Evolutionary conservation across 2,888 invertebrate species (phyloP), one percentile per base, ranked within the genome.

Genomic region (Panopea generosa): DNA sequence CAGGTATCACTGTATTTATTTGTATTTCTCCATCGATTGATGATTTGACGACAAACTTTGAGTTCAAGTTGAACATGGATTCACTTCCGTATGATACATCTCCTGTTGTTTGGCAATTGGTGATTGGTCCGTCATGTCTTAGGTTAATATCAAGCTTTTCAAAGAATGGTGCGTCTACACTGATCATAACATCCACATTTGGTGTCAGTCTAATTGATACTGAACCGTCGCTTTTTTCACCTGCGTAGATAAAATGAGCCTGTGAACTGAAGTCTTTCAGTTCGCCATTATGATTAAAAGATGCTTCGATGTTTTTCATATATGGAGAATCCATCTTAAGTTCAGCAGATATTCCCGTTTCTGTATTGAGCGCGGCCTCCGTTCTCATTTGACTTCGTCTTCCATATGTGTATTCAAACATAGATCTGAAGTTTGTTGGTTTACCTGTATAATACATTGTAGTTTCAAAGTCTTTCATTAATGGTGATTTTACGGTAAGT

Each of bases 401-500:
- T 24, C 59, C 75, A 18, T 69, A 79, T 2, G 52, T 16, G 26
- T 29, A 49, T 43, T 69, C 62, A 9, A 57, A 18, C 14, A 18
- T 22, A 7, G 65, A 60, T 14, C 65, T 59, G 33, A 76, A 76
- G n/a, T 69, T 66, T 38, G 22, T 62, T 27, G 53, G 33, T 4
- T 33, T 49, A 11, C 70, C 60, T 6, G 18, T 9, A n/a, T 55
- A 52, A 16, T 59, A 61, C 22, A 79, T 29, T 0, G 43, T 52
- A n/a, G 65, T 26, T 20, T 72, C 68, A n/a, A 71, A 27, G n/a
- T 52, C 40, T 49, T 79, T 27, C 1, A 56, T 57, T 11, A 82
- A 38, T 11, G 83, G 83, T 20, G 83, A 79, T 63, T 69, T 62
- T 0, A 79, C 11, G 27, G 24, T 38, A 9, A 84, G 20, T 14